These are phyloP conservation scores for Catharus minimus DNA, from an alignment of 2,113 vertebrate genomes.

Conservation along the genomic window DNA sequence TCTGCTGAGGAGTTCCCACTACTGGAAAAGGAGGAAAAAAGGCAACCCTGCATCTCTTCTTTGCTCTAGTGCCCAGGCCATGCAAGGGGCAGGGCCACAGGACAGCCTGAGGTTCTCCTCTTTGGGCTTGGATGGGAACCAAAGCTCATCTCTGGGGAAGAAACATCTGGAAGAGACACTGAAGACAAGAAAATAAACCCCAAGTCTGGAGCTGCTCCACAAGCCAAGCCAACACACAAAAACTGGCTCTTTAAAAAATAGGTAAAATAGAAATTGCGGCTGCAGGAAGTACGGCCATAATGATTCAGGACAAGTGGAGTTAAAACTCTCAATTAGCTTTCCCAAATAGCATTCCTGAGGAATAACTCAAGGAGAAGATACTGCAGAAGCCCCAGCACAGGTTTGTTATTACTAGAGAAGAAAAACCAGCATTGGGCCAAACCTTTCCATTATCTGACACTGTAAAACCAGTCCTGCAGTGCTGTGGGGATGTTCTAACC, in stretches of 20 bases:
- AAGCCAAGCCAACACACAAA: neutral
- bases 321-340: slow-evolving; percentile 33
- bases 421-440: slow-evolving; percentile 19
- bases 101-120: neutral
- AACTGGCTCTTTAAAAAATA: neutral
- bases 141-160: neutral
- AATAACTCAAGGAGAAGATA: neutral
- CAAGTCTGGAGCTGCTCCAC: neutral
- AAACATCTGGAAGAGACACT: neutral
- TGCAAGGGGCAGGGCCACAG: neutral
- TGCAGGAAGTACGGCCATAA: neutral
- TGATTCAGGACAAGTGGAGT: neutral
- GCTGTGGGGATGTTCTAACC: neutral
- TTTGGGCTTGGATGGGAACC: neutral
- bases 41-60: neutral
- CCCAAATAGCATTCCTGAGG: neutral
- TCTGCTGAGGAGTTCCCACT: neutral
- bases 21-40: neutral
- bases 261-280: neutral
- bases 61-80: neutral
- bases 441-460: neutral
- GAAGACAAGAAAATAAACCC: neutral
- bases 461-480: neutral
- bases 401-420: neutral
- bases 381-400: neutral